These are phyloP conservation scores for Mastacembelus armatus DNA, from an alignment of 2,797 vertebrate species.

Conservation along the genomic window DNA sequence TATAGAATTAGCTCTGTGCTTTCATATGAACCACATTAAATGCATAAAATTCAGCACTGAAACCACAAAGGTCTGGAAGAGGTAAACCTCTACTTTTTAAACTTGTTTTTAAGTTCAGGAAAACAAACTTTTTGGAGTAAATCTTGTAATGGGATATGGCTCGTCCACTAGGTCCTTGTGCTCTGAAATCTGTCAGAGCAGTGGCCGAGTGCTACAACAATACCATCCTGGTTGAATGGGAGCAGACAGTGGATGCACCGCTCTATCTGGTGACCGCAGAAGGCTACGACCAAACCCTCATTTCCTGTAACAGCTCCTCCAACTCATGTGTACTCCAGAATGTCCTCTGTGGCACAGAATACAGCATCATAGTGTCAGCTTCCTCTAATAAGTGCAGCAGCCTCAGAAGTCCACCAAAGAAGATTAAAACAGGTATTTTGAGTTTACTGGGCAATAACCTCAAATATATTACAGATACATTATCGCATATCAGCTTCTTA, in stretches of 20 bases:
- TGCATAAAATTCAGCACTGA: no score
- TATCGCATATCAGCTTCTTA: no score
- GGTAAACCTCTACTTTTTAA: no score
- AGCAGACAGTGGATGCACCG: conserved; percentile 39
- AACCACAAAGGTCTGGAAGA: no score
- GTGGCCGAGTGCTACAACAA: conserved; percentile 71
- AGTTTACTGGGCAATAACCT: background rate
- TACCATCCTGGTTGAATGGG: conserved; percentile 79
- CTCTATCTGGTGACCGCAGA: conserved; percentile 81
- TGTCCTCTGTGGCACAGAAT: conserved; percentile 73
- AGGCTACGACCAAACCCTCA: conserved; percentile 62
- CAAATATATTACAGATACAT: no score
- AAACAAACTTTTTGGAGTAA: no score
- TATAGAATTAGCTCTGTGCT: no score
- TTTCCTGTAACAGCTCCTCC: conserved; percentile 80
- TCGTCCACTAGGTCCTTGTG: conserved; percentile 77
- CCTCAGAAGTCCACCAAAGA: conserved; percentile 78
- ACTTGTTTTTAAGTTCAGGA: no score
- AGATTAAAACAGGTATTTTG: conserved; percentile 76
- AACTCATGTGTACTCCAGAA: conserved; percentile 71
- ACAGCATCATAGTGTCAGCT: conserved; percentile 80
- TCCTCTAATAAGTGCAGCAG: conserved; percentile 84
- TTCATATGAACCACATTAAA: no score
- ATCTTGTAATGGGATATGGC: background rate
- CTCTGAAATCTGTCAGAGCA: conserved; percentile 65